Percentiles rank a stretch among this genome's conserved stretches.
Conservation (phyloP, 2,888 invertebrate species). For the Trichopoda pennipes region DNA sequence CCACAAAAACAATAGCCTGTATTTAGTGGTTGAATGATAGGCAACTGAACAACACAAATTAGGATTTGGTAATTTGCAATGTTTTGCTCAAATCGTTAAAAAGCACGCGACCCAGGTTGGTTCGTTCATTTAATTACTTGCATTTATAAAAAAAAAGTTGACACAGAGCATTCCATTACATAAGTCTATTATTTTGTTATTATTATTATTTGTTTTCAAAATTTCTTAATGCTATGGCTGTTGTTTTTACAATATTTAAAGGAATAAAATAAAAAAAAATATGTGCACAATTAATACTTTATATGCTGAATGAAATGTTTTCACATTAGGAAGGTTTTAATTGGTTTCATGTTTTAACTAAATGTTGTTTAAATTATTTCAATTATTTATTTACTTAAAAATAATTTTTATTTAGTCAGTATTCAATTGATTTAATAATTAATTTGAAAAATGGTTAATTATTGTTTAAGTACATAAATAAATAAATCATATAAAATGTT, state of each 20-base stretch:
- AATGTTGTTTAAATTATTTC: no score
- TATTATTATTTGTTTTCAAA: neutral
- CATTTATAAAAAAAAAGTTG: neutral
- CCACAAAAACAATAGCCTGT: neutral
- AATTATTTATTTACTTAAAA: no score
- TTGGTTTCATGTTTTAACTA: no score
- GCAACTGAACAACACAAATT: slow-evolving; percentile 37
- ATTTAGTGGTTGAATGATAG: slow-evolving; percentile 1
- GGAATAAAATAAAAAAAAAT: neutral
- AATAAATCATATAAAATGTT: no score
- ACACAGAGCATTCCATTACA: neutral
- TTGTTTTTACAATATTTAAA: no score
- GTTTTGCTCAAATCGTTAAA: slow-evolving; percentile 58
- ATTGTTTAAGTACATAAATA: no score
- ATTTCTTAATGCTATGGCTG: neutral
- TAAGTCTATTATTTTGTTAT: neutral
- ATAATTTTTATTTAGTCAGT: no score
- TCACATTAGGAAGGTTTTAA: no score
- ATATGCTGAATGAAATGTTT: no score
- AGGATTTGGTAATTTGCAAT: slow-evolving; percentile 34
- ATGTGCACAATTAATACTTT: neutral
- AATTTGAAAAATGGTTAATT: no score
- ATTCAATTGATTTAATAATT: no score
- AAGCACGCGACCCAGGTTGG: slow-evolving; percentile 47
- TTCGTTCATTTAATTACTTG: neutral